Base-by-base conservation (phyloP, 1,140 invertebrate species). In the Drepana arcuata region DNA sequence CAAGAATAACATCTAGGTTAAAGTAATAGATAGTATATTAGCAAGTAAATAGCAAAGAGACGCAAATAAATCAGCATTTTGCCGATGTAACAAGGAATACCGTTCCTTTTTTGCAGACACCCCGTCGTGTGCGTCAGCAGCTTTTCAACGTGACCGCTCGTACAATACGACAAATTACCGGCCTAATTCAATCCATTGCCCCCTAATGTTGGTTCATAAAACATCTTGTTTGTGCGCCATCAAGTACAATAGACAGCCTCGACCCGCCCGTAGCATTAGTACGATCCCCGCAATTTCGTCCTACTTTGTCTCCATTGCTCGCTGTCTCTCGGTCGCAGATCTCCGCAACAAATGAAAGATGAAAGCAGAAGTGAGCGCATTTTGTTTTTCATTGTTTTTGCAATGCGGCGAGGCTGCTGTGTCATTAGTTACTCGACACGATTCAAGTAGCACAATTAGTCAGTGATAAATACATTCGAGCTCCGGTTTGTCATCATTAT, bases 151-250 rank as follows among this genome's bases (percentile, higher is more conserved):
- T 21, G 34, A 30, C 15, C 28, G 27, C 43, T 30, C 16, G 31
- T 41, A 65, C 66, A 63, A 58, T 49, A 51, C 48, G 46, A 62
- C 52, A 62, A 65, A 66, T 66, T 59, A 55, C 50, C 42, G 34
- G 59, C 49, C 56, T 67, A 72, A 65, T 72, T 66, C 63, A 49
- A 64, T 57, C 55, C 65, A 63, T 66, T 60, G 60, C 41, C 27
- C 41, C 45, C 38, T 73, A 77, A 73, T 71, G 65, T 52, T 47
- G 53, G 55, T 59, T 65, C 57, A 73, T 77, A 69, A 73, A 72
- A 72, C 62, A 72, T 67, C 56, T 66, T 72, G 58, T 70, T 68
- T 66, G 61, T 51, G 48, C 34, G 48, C 47, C 49, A 59, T 60
- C 48, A 53, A 57, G 52, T 34, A 71, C 63, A 69, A 73, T 73